phyloP scores from a whole-genome alignment of 2,797 vertebrate species.

The Limosa lapponica region DNA sequence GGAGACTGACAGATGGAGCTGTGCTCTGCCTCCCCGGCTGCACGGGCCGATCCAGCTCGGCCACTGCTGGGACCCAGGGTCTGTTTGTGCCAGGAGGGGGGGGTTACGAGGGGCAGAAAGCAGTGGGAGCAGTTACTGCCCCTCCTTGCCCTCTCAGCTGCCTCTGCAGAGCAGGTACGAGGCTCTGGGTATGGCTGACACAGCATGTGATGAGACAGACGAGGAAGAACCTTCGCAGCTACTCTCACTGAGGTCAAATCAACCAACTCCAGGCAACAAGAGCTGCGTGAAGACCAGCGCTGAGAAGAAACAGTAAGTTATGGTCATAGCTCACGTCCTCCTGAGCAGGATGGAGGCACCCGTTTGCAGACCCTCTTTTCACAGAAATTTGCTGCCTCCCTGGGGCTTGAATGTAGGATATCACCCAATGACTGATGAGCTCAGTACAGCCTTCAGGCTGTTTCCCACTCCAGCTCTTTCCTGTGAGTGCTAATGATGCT shows the following conservation, averaged over 20 bases:
- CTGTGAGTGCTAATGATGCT: neutral
- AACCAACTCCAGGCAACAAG: neutral
- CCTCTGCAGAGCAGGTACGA: neutral
- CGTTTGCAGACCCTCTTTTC: neutral
- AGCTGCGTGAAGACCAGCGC: neutral
- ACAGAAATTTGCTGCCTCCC: neutral
- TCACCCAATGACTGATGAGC: accelerated
- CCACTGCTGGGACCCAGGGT: too few relatives aligned
- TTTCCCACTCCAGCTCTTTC: neutral
- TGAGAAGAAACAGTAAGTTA: neutral
- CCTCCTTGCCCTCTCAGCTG: neutral
- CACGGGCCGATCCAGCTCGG: accelerated
- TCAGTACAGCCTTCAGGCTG: neutral
- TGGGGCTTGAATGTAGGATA: neutral
- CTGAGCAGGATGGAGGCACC: neutral
- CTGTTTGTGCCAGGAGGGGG: neutral
- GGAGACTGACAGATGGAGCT: neutral
- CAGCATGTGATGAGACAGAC: neutral
- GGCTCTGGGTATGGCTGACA: neutral
- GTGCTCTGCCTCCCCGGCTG: neutral
- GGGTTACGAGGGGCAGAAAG: accelerated
- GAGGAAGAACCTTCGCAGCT: neutral
- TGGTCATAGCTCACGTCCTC: accelerated
- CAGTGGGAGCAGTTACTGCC: neutral
- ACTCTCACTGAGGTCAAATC: neutral